Evolutionary conservation across 2,888 invertebrate species (phyloP).

Genomic region (Lasius fuliginosus): DNA sequence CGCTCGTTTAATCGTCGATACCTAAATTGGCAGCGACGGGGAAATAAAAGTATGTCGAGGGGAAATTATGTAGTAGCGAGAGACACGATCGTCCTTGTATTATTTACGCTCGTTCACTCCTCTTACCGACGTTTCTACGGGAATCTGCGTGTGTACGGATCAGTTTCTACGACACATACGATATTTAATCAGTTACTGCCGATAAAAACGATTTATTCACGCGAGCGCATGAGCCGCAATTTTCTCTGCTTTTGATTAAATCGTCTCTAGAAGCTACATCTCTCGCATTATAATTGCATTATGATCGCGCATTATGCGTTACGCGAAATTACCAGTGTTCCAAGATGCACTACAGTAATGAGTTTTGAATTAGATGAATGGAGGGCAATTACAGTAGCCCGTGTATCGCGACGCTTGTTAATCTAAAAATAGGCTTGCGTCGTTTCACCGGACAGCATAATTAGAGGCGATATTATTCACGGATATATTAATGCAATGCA

Average conservation of each 20-base stretch:
- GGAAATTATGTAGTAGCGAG: slow-evolving; percentile 58
- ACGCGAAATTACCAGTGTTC: slow-evolving; percentile 17
- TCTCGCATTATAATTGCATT: slow-evolving; percentile 6
- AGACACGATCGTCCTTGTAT: slow-evolving; percentile 64
- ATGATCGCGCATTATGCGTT: slow-evolving; percentile 1
- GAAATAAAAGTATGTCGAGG: slow-evolving; percentile 74
- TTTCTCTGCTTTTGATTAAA: not conserved
- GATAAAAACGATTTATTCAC: not conserved
- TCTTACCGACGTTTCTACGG: not conserved
- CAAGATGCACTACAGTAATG: slow-evolving; percentile 14
- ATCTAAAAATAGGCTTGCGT: slow-evolving; percentile 48
- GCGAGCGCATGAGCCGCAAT: not conserved
- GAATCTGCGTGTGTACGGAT: not conserved
- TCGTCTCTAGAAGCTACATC: not conserved
- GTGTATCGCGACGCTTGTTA: slow-evolving; percentile 47
- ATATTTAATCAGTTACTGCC: not conserved
- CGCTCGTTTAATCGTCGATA: slow-evolving; percentile 64
- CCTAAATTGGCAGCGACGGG: slow-evolving; percentile 76
- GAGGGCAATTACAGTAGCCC: slow-evolving; percentile 56
- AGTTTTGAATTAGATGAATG: slow-evolving; percentile 29
- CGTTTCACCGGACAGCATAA: slow-evolving; percentile 62
- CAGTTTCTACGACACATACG: not conserved
- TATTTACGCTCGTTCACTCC: slow-evolving; percentile 8
- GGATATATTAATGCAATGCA: slow-evolving; percentile 54
- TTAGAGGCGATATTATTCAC: slow-evolving; percentile 49